Conservation (phyloP, 2,797 vertebrate genomes). For the Chromobotia macracanthus region DNA sequence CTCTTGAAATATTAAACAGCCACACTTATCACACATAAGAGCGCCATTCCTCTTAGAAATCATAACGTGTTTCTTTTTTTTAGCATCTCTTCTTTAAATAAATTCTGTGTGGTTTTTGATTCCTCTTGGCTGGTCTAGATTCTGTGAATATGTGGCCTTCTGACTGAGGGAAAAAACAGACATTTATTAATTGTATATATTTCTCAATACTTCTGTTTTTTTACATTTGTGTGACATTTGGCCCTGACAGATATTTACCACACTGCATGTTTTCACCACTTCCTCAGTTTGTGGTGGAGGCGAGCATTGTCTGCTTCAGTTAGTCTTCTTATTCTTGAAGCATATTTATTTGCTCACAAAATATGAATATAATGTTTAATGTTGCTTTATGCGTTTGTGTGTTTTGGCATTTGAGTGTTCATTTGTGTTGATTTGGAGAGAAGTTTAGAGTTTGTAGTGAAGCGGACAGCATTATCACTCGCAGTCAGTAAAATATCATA, state of each 20-base stretch:
- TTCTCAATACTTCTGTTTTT: neutral
- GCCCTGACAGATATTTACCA: neutral
- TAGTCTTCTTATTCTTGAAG: neutral
- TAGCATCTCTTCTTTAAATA: neutral
- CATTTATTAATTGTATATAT: too few species aligned
- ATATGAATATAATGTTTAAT: neutral
- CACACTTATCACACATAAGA: neutral
- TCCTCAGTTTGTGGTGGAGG: conserved; percentile 30
- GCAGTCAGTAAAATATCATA: neutral
- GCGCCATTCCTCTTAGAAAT: neutral
- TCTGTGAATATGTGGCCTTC: neutral
- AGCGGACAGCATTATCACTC: neutral
- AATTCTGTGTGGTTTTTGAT: neutral
- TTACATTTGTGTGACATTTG: neutral
- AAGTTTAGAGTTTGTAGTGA: neutral
- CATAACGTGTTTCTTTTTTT: neutral
- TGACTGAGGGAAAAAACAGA: neutral
- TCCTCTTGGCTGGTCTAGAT: neutral
- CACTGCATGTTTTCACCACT: conserved; percentile 17
- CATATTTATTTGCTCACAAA: neutral
- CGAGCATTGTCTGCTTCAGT: neutral
- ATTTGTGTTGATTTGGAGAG: neutral
- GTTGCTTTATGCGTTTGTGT: neutral
- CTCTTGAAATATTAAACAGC: conserved; percentile 26
- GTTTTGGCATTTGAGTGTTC: neutral